These are phyloP conservation scores for Synergus japonicus DNA, from an alignment of 2,888 invertebrate species.

Conservation along the genomic window DNA sequence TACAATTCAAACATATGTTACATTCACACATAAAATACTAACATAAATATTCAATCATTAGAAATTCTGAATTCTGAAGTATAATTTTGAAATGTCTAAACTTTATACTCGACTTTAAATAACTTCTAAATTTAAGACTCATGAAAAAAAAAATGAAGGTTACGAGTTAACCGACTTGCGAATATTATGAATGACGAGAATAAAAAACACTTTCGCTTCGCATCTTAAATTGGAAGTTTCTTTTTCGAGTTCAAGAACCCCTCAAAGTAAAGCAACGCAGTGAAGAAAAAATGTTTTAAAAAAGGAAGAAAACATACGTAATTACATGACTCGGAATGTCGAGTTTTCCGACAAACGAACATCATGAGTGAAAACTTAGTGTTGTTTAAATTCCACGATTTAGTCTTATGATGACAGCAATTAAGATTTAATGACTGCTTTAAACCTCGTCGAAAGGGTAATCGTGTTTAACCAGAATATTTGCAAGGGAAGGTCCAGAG, in stretches of 20 bases:
- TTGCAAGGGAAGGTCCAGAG: not conserved
- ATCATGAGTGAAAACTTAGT: constrained; percentile 14
- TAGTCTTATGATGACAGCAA: constrained; percentile 19
- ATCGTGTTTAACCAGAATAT: constrained; percentile 12
- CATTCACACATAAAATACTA: too few relatives aligned
- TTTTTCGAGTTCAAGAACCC: constrained; percentile 2
- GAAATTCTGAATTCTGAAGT: too few relatives aligned
- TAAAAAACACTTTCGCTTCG: not conserved
- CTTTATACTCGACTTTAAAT: too few relatives aligned
- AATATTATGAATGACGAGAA: not conserved
- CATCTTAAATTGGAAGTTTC: not conserved
- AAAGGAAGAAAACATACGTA: not conserved
- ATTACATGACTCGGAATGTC: constrained; percentile 17
- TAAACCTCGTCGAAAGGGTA: not conserved
- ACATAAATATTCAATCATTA: too few relatives aligned
- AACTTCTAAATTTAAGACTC: too few relatives aligned
- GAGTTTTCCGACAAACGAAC: constrained; percentile 8
- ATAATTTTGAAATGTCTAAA: too few relatives aligned
- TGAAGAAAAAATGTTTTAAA: not conserved
- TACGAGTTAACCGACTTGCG: not conserved
- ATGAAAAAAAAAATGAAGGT: not conserved
- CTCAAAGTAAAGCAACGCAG: not conserved
- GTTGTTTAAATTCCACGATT: constrained; percentile 21
- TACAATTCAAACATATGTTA: too few relatives aligned
- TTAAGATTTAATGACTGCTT: constrained; percentile 12